Conservation (phyloP, 2,888 invertebrate species). For the Plebejus melissa region DNA sequence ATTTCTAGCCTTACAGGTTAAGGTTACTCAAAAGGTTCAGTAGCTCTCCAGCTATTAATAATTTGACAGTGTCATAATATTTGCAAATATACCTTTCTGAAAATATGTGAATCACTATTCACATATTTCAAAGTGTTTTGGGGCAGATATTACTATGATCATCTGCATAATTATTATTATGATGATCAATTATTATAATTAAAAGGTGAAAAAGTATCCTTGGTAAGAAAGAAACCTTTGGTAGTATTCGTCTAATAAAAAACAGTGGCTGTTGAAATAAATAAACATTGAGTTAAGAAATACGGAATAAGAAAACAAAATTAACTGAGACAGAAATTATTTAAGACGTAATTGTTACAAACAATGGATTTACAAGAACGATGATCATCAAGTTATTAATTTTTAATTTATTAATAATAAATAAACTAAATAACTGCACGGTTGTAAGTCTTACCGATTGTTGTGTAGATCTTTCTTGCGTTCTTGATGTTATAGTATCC, state of each 20-base stretch:
- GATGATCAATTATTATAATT: too few species aligned
- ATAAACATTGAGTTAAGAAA: not conserved
- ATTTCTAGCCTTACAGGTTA: too few species aligned
- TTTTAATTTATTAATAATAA: not conserved
- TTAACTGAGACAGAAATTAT: not conserved
- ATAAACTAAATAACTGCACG: not conserved
- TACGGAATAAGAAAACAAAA: not conserved
- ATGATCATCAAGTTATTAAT: not conserved
- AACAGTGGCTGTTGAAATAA: not conserved
- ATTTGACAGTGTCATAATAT: too few species aligned
- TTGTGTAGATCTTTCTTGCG: constrained; percentile 83
- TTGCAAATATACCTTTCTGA: too few species aligned
- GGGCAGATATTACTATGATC: too few species aligned
- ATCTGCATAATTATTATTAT: too few species aligned
- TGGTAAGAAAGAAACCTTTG: not conserved
- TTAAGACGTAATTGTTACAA: not conserved
- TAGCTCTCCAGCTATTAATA: too few species aligned
- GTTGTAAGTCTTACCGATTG: constrained; percentile 73
- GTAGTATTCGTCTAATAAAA: not conserved
- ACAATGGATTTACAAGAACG: not conserved
- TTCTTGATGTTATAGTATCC: constrained; percentile 77
- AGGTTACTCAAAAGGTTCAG: too few species aligned
- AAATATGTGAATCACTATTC: too few species aligned
- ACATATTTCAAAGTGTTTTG: too few species aligned
- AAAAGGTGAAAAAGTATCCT: not conserved